Percentiles rank a stretch among this genome's conserved stretches.
These are phyloP conservation scores for Odocoileus hemionus DNA, from an alignment of 2,113 vertebrate species.

Conservation along the genomic window DNA sequence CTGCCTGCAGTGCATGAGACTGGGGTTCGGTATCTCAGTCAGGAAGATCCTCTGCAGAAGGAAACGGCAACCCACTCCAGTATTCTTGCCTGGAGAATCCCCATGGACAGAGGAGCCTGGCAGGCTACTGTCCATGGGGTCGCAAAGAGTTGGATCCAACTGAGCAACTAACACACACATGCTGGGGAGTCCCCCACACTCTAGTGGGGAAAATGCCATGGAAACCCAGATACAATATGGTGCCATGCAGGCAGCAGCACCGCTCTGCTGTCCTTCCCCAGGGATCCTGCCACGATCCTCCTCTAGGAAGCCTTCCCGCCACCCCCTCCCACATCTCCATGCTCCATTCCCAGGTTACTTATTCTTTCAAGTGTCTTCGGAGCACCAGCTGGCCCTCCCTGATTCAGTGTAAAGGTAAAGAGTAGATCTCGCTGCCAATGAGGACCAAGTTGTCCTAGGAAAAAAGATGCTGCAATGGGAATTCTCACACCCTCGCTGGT, in stretches of 20 bases:
- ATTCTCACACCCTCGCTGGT: neutral
- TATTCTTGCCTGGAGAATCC: neutral
- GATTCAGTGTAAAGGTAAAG: neutral
- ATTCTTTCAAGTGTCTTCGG: neutral
- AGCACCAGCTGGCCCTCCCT: neutral
- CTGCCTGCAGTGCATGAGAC: neutral
- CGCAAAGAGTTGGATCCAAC: neutral
- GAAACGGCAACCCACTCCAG: neutral
- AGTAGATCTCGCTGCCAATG: neutral
- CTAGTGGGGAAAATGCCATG: neutral
- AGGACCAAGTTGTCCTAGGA: neutral
- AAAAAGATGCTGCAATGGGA: neutral
- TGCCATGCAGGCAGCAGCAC: neutral
- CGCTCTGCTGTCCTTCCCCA: neutral
- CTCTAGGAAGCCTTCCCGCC: neutral
- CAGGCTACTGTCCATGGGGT: neutral
- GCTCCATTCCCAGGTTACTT: neutral
- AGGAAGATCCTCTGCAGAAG: neutral
- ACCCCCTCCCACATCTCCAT: rapidly evolving
- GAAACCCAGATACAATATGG: neutral
- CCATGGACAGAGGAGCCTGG: neutral
- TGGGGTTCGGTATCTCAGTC: neutral
- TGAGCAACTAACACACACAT: neutral
- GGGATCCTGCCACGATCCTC: neutral
- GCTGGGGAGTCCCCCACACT: neutral